Conservation (phyloP, 2,797 vertebrate genomes). For the Halcyon chelicuti region DNA sequence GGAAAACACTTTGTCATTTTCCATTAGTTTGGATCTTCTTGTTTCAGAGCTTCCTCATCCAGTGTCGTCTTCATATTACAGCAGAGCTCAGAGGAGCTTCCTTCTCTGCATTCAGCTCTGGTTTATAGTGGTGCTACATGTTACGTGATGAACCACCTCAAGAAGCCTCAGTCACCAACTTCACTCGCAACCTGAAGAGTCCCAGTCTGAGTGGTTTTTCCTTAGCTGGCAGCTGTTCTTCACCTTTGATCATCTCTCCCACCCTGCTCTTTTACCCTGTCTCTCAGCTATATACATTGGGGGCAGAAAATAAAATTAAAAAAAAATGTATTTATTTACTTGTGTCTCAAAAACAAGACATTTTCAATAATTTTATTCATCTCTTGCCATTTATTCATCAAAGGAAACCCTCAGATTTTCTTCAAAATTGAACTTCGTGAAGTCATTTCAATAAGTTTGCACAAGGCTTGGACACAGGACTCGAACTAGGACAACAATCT, state of each 20-base stretch:
- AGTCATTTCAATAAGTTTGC: background rate
- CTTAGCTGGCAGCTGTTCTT: background rate
- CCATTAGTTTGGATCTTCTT: background rate
- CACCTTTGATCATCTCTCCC: background rate
- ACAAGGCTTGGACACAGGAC: background rate
- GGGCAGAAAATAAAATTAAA: background rate
- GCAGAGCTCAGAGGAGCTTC: background rate
- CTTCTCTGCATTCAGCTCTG: background rate
- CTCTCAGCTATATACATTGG: background rate
- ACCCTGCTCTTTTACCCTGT: background rate
- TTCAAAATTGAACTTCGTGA: background rate
- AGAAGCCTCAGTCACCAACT: background rate
- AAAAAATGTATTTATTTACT: background rate
- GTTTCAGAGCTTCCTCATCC: background rate
- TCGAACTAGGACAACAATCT: background rate
- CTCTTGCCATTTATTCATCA: background rate
- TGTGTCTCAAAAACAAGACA: background rate
- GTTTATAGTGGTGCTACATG: fast-evolving
- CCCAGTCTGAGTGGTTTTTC: background rate
- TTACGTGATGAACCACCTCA: background rate
- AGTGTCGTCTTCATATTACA: background rate
- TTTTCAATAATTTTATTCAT: background rate
- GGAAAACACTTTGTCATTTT: background rate
- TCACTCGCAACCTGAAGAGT: background rate
- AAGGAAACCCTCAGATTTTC: background rate